phyloP scores from a whole-genome alignment of 1,140 invertebrate species.

The Lasaia peninsularis region DNA sequence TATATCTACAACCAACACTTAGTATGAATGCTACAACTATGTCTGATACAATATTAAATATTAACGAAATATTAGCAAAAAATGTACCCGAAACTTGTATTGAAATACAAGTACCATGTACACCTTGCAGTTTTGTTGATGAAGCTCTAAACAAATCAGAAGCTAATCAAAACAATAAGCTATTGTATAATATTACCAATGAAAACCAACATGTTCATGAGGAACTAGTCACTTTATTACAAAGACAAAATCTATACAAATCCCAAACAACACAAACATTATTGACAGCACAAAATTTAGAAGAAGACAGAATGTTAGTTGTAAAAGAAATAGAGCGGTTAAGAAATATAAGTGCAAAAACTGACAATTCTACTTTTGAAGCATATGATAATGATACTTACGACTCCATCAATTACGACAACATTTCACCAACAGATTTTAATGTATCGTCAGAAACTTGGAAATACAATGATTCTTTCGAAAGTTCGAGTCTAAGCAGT shows the following conservation, averaged over 20 bases:
- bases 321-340: slow-evolving; percentile 39
- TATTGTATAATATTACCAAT: not conserved
- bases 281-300: slow-evolving; percentile 13
- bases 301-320: slow-evolving; percentile 10
- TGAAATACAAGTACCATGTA: slow-evolving; percentile 47
- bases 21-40: slow-evolving; percentile 40
- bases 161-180: not conserved
- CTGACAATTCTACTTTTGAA: not conserved
- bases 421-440: slow-evolving; percentile 13
- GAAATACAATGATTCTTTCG: slow-evolving; percentile 24
- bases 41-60: slow-evolving; percentile 30
- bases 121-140: slow-evolving; percentile 36
- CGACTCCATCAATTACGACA: slow-evolving; percentile 20
- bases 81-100: slow-evolving; percentile 37
- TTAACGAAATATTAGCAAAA: slow-evolving; percentile 34
- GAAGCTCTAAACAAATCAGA: not conserved
- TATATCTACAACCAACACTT: slow-evolving; percentile 68
- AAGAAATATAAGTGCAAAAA: slow-evolving; percentile 30
- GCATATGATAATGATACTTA: slow-evolving; percentile 6
- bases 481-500: slow-evolving; percentile 5
- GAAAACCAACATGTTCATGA: not conserved
- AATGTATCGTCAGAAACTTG: slow-evolving; percentile 6
- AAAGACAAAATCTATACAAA: not conserved
- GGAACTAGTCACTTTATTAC: not conserved
- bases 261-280: not conserved